Evolutionary conservation across 2,888 invertebrate genomes (phyloP), one percentile per base, ranked within the genome.

Genomic region (Tuta absoluta): DNA sequence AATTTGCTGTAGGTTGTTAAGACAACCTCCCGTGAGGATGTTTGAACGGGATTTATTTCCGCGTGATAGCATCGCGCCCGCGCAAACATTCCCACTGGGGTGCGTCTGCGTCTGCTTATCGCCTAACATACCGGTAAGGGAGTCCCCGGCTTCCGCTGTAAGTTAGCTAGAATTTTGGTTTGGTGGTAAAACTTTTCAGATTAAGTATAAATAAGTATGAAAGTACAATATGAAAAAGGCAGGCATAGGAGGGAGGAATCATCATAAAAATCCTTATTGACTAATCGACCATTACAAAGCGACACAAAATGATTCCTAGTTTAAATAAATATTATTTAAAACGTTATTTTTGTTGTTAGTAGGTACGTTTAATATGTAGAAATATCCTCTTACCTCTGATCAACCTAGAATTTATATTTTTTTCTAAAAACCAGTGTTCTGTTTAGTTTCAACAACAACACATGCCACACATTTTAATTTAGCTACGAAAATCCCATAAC

Each of bases 1-100:
- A 45, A 45, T 17, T 45, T 11, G n/a, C 45, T 5, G 33, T 45
- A 1, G 17, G n/a, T n/a, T 17, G 45, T 17, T 45, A 45, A n/a
- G n/a, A n/a, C 45, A 45, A 45, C 45, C 45, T 45, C 45, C 24
- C n/a, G 38, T 53, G 51, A 38, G 37, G 37, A 38, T 38, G 38
- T 53, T 23, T 62, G 38, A 12, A 74, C 38, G 12, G 74, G 80
- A 83, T 89, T 87, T 89, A 89, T 90, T 91, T 91, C 91, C 89
- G 90, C 81, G 74, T 78, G 89, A 89, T 90, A 90, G 78, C 71
- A 80, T 80, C 77, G 82, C 84, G 82, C 84, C 81, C 80, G 80
- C 72, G 84, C 84, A 91, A 89, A 91, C 88, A 89, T 76, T 81
- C 77, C 70, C 73, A 78, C 78, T 81, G 74, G 81, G 74, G 82